Conservation (phyloP, 2,797 vertebrate genomes). For the Pipistrellus pipistrellus region DNA sequence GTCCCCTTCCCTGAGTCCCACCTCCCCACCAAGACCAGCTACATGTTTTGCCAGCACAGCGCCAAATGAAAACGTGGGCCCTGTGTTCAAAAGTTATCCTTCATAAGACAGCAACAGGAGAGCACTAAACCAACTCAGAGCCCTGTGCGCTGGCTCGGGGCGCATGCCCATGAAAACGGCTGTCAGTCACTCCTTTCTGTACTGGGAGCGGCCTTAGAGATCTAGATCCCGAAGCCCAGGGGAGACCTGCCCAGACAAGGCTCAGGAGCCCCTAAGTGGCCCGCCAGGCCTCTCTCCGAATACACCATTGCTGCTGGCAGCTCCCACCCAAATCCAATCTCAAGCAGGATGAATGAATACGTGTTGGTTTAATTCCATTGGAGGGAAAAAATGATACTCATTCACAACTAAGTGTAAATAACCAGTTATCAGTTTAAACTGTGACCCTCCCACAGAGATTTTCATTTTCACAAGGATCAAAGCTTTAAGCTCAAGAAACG, state of each 20-base stretch:
- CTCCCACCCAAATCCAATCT: not conserved
- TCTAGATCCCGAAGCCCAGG: not conserved
- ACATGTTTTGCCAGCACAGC: not conserved
- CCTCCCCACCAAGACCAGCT: not conserved
- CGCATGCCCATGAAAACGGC: not conserved
- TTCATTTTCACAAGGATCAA: conserved; percentile 66
- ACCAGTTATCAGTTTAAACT: conserved; percentile 9
- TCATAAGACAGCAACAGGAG: not conserved
- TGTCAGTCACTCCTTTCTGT: not conserved
- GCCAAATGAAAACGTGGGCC: not conserved
- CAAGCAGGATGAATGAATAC: not conserved
- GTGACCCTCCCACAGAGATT: conserved; percentile 44
- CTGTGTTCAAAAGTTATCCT: not conserved
- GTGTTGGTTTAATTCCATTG: conserved; percentile 21
- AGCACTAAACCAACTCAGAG: not conserved
- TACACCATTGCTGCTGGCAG: not conserved
- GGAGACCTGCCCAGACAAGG: not conserved
- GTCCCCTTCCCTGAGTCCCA: not conserved
- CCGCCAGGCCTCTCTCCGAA: not conserved
- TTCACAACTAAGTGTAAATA: conserved; percentile 50
- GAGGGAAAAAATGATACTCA: not conserved
- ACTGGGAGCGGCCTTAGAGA: not conserved
- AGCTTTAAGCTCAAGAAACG: conserved; percentile 63
- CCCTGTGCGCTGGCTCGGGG: not conserved
- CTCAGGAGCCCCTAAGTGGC: not conserved